Evolutionary conservation across 2,888 invertebrate species (phyloP), one percentile per base, ranked within the genome.

Genomic region (Ochlodes sylvanus): DNA sequence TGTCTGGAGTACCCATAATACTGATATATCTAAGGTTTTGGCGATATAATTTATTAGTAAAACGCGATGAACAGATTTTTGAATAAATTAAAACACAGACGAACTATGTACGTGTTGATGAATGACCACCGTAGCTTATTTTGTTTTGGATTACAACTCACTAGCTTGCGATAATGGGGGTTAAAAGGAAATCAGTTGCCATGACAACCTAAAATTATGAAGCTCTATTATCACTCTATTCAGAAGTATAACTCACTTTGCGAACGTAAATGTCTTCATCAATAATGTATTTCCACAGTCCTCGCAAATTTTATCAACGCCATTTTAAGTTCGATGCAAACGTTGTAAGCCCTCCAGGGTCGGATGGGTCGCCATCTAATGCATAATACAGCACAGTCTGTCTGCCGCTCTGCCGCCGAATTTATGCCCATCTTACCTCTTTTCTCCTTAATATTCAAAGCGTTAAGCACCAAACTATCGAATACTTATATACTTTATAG

Each of bases 341-440:
- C 63, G 42, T 32, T 52, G 54, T 72, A 68, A 73, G 63, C 70
- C 70, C 61, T 72, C 71, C 71, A 72, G 73, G 67, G 63, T 72
- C 60, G 70, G 65, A 67, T 69, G 69, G 76, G 78, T 78, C 73
- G 76, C 74, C 75, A 77, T 80, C 77, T 81, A 82, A 84, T 86
- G 81, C 83, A 86, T 86, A 84, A 84, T 83, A 78, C 72, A 85
- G 77, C 74, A 70, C 70, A 73, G 79, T 79, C 77, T 76, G 76
- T 75, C 76, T 71, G 79, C 74, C 74, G 70, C 69, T 74, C 76
- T 76, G 73, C 73, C 74, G 78, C 78, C 78, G 78, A 81, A 85
- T 84, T 77, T 84, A 84, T 79, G 75, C 71, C 61, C 21, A 62
- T 52, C 63, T 32, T 32, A 21, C 21, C 52, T 58, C 63, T 60